Evolutionary conservation across 2,888 invertebrate genomes (phyloP).

Genomic region (Philereme vetulata): DNA sequence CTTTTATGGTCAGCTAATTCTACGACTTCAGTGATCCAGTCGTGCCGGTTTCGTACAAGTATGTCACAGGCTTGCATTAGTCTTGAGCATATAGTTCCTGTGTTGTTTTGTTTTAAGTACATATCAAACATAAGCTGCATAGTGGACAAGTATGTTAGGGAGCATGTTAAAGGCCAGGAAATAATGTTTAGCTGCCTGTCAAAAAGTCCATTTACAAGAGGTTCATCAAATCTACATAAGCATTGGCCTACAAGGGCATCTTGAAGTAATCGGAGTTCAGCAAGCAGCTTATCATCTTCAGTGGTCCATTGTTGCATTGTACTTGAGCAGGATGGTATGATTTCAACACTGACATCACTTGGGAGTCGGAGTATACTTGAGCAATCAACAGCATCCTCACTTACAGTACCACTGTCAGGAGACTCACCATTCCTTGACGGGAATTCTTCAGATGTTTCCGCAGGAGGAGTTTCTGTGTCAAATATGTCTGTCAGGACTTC

Average conservation of each 20-base stretch:
- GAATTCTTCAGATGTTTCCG: slow-evolving; percentile 74
- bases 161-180: slow-evolving; percentile 74
- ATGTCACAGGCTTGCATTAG: slow-evolving; percentile 92
- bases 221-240: slow-evolving; percentile 89
- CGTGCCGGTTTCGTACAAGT: slow-evolving; percentile 91
- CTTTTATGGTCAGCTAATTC: slow-evolving; percentile 90
- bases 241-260: slow-evolving; percentile 89
- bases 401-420: slow-evolving; percentile 78
- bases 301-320: slow-evolving; percentile 64
- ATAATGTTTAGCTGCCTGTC: slow-evolving; percentile 84
- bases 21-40: slow-evolving; percentile 92
- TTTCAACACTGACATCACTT: slow-evolving; percentile 61
- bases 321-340: slow-evolving; percentile 73
- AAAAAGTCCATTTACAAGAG: slow-evolving; percentile 88
- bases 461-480: slow-evolving; percentile 66
- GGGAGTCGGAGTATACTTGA: slow-evolving; percentile 68
- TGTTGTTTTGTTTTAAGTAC: slow-evolving; percentile 92
- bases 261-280: slow-evolving; percentile 85
- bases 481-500: slow-evolving; percentile 75
- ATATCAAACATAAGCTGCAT: slow-evolving; percentile 93
- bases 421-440: slow-evolving; percentile 73
- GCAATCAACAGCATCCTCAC: slow-evolving; percentile 81
- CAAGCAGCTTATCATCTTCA: slow-evolving; percentile 69
- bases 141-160: slow-evolving; percentile 91
- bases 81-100: slow-evolving; percentile 91